Evolutionary conservation across 1,140 invertebrate genomes (phyloP).

Genomic region (Drosophila nebulosa): DNA sequence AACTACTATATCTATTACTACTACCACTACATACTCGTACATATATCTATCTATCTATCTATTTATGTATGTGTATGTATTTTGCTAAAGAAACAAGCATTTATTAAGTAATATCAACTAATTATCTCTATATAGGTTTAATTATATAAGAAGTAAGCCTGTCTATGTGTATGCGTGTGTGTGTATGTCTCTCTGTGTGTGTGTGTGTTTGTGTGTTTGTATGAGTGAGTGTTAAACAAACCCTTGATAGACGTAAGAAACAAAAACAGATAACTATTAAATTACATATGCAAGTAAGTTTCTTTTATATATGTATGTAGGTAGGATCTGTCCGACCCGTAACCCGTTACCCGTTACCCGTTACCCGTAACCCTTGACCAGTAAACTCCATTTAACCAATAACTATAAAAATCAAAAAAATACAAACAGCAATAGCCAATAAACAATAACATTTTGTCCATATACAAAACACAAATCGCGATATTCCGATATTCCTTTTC

Average conservation of each 20-base stretch:
- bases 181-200: no score
- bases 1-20: slow-evolving; percentile 24
- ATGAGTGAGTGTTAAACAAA: slow-evolving; percentile 36
- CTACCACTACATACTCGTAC: not conserved
- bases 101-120: slow-evolving; percentile 6
- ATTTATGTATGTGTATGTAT: slow-evolving; percentile 25
- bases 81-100: not conserved
- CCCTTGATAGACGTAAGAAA: slow-evolving; percentile 39
- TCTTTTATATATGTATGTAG: not conserved
- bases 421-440: not conserved
- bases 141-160: not conserved
- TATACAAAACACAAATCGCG: not conserved
- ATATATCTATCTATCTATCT: slow-evolving; percentile 12
- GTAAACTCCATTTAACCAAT: not conserved
- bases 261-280: slow-evolving; percentile 11
- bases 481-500: not conserved
- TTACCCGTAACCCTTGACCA: not conserved
- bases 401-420: not conserved
- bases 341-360: not conserved
- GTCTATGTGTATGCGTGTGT: not conserved
- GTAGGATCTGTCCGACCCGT: slow-evolving; percentile 8
- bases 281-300: slow-evolving; percentile 38
- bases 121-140: not conserved
- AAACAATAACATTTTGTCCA: not conserved
- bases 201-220: not conserved